Evolutionary conservation across 1,140 invertebrate genomes (phyloP).

Genomic region (Uloborus diversus): DNA sequence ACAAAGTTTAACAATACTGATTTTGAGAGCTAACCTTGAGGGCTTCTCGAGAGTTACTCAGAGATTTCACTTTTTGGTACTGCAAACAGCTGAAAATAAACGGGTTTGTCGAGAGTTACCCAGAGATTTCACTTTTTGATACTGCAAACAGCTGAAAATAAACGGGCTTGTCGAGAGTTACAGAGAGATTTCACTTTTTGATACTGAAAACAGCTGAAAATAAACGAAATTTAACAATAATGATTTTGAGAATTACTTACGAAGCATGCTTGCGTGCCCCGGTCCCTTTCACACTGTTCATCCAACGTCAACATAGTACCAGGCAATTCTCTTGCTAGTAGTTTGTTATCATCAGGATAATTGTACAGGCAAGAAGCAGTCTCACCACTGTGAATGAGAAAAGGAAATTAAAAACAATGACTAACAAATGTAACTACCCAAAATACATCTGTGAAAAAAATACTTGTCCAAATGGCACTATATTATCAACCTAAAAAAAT

Average conservation of each 20-base stretch:
- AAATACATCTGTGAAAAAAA: not conserved
- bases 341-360: slow-evolving; percentile 91
- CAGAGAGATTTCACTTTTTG: too few relatives aligned
- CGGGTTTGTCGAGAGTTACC: too few relatives aligned
- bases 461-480: not conserved
- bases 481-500: not conserved
- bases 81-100: too few relatives aligned
- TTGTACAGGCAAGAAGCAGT: slow-evolving; percentile 95
- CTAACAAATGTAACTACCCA: not conserved
- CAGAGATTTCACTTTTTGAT: too few relatives aligned
- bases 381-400: slow-evolving; percentile 76
- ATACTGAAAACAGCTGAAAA: too few relatives aligned
- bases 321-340: slow-evolving; percentile 85
- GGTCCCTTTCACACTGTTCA: slow-evolving; percentile 90
- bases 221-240: too few relatives aligned
- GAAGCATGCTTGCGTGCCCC: slow-evolving; percentile 88
- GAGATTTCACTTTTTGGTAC: too few relatives aligned
- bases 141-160: too few relatives aligned
- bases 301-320: slow-evolving; percentile 89
- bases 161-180: too few relatives aligned
- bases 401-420: not conserved
- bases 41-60: too few relatives aligned
- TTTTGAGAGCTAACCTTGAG: too few relatives aligned
- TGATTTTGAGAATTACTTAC: slow-evolving; percentile 74
- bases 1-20: too few relatives aligned